phyloP scores from a whole-genome alignment of 2,113 vertebrate genomes.

The Sorex fumeus region DNA sequence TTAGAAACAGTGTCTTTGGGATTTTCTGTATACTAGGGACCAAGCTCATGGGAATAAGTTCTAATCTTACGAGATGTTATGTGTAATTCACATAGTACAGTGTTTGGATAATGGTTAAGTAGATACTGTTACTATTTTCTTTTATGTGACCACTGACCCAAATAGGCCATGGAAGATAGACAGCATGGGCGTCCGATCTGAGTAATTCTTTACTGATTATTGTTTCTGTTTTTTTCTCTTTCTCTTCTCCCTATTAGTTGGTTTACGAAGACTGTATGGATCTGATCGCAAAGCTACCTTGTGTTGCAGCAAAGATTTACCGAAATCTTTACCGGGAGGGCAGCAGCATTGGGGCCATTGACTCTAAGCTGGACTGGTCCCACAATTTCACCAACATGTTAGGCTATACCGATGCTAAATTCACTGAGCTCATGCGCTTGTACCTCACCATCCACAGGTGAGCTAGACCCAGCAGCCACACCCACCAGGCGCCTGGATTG shows the following conservation, averaged over 20 bases:
- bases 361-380: too few species aligned
- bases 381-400: too few species aligned
- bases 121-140: not conserved
- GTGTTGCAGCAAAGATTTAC: too few species aligned
- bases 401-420: too few species aligned
- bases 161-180: not conserved
- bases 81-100: conserved; percentile 13
- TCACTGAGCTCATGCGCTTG: too few species aligned
- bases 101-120: not conserved
- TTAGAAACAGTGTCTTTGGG: not conserved
- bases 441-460: conserved; percentile 80
- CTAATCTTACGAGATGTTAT: not conserved
- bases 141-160: not conserved
- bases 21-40: not conserved
- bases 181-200: not conserved
- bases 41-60: not conserved
- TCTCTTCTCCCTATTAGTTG: conserved; percentile 87
- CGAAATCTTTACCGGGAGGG: too few species aligned
- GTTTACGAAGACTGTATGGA: conserved; percentile 91
- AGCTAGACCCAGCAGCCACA: not conserved
- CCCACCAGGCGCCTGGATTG: not conserved
- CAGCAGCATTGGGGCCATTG: too few species aligned
- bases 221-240: not conserved
- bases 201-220: conserved; percentile 52
- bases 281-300: too few species aligned